Evolutionary conservation across 2,797 vertebrate species (phyloP).

Genomic region (Onychomys torridus): DNA sequence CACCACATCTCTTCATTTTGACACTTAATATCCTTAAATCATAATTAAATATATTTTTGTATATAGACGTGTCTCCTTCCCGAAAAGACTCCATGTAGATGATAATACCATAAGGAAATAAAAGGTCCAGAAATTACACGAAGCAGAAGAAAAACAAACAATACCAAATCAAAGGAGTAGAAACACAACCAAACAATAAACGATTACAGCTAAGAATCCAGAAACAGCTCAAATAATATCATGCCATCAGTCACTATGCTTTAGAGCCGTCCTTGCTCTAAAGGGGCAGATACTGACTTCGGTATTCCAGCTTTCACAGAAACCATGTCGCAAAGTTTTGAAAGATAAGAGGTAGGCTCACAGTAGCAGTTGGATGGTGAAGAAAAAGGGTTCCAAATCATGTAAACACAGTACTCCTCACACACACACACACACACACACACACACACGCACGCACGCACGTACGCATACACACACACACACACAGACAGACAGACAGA

Average conservation of each 20-base stretch:
- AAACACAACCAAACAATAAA: not conserved
- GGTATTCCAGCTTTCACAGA: not conserved
- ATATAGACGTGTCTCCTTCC: not conserved
- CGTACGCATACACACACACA: not conserved
- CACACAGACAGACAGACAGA: not conserved
- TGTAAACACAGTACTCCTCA: not conserved
- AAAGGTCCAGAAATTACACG: not conserved
- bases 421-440: not conserved
- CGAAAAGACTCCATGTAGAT: not conserved
- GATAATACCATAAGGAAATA: not conserved
- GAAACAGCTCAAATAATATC: not conserved
- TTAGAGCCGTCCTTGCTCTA: not conserved
- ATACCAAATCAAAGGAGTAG: not conserved
- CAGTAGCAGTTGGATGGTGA: not conserved
- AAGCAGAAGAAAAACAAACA: not conserved
- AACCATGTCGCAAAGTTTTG: not conserved
- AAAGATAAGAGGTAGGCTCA: not conserved
- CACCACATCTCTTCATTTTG: not conserved
- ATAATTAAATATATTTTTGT: not conserved
- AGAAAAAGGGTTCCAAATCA: not conserved
- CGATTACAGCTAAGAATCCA: not conserved
- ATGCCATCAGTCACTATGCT: accelerated
- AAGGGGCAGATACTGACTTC: not conserved
- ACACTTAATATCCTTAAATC: not conserved
- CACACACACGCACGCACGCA: not conserved